These are phyloP conservation scores for Oxystoma pomonae DNA, from an alignment of 2,888 invertebrate genomes.

Conservation along the genomic window DNA sequence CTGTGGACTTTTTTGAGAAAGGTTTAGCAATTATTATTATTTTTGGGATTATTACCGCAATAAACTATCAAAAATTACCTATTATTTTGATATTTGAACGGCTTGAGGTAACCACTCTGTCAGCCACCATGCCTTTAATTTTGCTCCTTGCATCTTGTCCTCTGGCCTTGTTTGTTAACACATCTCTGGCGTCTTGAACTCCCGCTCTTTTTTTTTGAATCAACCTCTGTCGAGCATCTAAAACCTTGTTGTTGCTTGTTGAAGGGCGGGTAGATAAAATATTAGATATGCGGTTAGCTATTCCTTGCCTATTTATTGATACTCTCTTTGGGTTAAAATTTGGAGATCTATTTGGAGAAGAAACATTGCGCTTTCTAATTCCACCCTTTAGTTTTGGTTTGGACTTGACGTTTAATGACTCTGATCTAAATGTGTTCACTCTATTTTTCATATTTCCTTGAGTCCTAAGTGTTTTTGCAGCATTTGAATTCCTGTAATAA, in stretches of 20 bases:
- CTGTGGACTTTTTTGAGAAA: no score
- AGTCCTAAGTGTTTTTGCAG: neutral
- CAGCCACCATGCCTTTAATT: slow-evolving; percentile 62
- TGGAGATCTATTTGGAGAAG: neutral
- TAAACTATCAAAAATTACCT: no score
- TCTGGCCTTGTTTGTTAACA: slow-evolving; percentile 70
- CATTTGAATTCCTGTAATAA: neutral
- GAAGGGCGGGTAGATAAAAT: neutral
- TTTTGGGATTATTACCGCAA: no score
- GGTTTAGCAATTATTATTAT: no score
- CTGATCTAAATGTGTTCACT: neutral
- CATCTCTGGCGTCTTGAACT: slow-evolving; percentile 76
- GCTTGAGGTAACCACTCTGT: slow-evolving; percentile 52
- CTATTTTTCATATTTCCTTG: neutral
- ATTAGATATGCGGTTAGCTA: neutral
- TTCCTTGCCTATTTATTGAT: neutral
- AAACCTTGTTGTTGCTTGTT: slow-evolving; percentile 34
- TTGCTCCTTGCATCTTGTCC: slow-evolving; percentile 70
- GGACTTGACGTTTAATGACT: neutral
- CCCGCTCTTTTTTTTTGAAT: slow-evolving; percentile 72
- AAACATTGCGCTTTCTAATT: neutral
- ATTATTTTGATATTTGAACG: slow-evolving; percentile 44
- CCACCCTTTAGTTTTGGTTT: neutral
- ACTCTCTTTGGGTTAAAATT: neutral
- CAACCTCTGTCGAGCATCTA: slow-evolving; percentile 75